A percentile compares a stretch with the other conserved stretches of the same genome.
Conservation (phyloP, 2,797 vertebrate species). For the Sandelia bainsii region DNA sequence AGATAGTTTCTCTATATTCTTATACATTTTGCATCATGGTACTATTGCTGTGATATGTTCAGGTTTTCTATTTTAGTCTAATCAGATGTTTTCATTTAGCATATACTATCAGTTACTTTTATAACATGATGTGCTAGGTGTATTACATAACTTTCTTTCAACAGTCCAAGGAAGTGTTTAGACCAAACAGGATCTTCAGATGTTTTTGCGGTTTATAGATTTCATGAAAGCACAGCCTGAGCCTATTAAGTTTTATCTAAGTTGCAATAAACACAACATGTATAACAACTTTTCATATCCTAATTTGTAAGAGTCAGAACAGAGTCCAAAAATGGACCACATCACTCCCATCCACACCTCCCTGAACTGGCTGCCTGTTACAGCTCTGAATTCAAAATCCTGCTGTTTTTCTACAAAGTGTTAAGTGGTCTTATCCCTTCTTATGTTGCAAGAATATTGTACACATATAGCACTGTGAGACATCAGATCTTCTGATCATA, state of each 20-base stretch:
- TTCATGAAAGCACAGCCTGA: constrained; percentile 32
- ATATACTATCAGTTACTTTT: neutral
- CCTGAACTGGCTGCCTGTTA: no score
- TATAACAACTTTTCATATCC: constrained; percentile 1
- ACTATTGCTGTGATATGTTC: neutral
- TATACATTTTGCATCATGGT: neutral
- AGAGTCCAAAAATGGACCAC: no score
- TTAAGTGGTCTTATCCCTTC: no score
- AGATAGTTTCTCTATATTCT: neutral
- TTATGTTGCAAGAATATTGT: no score
- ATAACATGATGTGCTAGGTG: neutral
- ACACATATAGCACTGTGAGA: no score
- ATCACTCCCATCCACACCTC: no score
- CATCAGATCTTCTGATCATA: no score
- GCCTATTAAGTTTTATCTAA: constrained; percentile 27
- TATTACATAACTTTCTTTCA: neutral
- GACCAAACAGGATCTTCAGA: neutral
- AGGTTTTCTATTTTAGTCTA: neutral
- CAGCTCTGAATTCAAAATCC: no score
- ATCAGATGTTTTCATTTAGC: neutral
- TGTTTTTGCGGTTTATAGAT: constrained; percentile 1
- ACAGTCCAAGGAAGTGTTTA: neutral
- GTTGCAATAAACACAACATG: neutral
- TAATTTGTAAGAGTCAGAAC: neutral
- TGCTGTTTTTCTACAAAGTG: no score